Base-by-base conservation (phyloP, 2,113 vertebrate genomes). In the Suncus etruscus region DNA sequence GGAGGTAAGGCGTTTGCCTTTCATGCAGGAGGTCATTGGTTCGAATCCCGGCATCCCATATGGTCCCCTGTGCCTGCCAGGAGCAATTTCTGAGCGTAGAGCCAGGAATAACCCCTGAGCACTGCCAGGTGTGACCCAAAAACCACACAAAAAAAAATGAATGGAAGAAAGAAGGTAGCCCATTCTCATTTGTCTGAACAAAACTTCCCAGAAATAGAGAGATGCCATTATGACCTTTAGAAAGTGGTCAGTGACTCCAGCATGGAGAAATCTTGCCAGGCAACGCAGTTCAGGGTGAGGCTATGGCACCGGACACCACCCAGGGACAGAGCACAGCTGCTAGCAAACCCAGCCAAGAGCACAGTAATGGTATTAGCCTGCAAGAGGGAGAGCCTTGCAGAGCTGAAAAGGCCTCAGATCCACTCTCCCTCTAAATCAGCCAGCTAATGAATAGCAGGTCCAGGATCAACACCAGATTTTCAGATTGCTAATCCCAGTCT, bases 311-410 rank as follows among this genome's bases (percentile, higher is more conserved):
- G 0, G 86, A 81, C 48, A 90, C 73, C 63, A 74, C 76, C 27
- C 87, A 69, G 45, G 74, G 68, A 10, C 82, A 77, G 47, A 80
- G 76, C 61, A 24, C 95, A 94, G 95, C 95, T 95, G 94, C 90
- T 63, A 31, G 45, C 48, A 31, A 78, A n/a, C 25, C 65, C 54
- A 22, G 95, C 93, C 90, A 91, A 95, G 85, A 74, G 61, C 61
- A 63, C 29, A 39, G 61, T 32, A 75, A 75, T 8, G 47, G 61
- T 6, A 11, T 83, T 61, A 79, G 61, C 80, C 88, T 78, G 72
- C 47, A 39, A 84, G n/a, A 58, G 25, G 22, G 54, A 81, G 74
- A 84, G 79, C 66, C 63, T 74, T 77, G 70, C n/a, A 76, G 72
- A 82, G 86, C 45, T 86, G 24, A 74, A 83, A 68, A 50, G 69